Conservation (phyloP, 53 echinoderm and acorn worm species). For the Arbacia lixula region DNA sequence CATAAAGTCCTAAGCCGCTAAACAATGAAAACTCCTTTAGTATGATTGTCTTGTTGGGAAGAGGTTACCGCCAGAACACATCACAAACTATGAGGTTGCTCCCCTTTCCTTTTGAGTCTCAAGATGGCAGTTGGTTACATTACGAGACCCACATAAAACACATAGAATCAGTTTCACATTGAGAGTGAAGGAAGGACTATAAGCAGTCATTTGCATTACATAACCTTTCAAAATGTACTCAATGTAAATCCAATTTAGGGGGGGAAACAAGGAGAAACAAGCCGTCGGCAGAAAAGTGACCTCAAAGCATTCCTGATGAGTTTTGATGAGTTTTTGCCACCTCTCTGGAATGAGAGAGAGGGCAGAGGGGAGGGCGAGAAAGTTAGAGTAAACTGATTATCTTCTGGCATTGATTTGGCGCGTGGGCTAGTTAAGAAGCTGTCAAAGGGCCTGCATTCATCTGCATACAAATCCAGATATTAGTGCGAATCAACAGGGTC, state of each 20-base stretch:
- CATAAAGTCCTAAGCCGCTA: no score
- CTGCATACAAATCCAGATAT: conserved; percentile 40
- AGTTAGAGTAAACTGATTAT: conserved; percentile 23
- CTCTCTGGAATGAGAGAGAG: conserved; percentile 7
- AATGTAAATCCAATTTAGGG: conserved; percentile 42
- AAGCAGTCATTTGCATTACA: no score
- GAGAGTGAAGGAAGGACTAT: no score
- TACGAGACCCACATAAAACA: no score
- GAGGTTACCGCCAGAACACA: no score
- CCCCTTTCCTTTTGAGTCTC: no score
- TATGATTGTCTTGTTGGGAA: no score
- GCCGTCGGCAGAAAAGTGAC: conserved; percentile 2
- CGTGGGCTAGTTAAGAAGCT: conserved; percentile 32
- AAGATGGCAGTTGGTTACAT: no score
- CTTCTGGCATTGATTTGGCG: conserved; percentile 18
- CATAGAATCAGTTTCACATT: no score
- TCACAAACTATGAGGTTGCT: no score
- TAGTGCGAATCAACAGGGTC: background rate
- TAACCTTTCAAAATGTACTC: no score
- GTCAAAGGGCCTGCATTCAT: conserved; percentile 44
- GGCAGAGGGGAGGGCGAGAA: conserved; percentile 2
- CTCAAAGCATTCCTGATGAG: conserved; percentile 40
- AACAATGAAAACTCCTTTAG: no score
- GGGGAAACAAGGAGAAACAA: conserved; percentile 13
- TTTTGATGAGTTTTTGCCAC: conserved; percentile 46